These are phyloP conservation scores for Danio kyathit DNA, from an alignment of 2,797 vertebrate genomes.

Conservation along the genomic window DNA sequence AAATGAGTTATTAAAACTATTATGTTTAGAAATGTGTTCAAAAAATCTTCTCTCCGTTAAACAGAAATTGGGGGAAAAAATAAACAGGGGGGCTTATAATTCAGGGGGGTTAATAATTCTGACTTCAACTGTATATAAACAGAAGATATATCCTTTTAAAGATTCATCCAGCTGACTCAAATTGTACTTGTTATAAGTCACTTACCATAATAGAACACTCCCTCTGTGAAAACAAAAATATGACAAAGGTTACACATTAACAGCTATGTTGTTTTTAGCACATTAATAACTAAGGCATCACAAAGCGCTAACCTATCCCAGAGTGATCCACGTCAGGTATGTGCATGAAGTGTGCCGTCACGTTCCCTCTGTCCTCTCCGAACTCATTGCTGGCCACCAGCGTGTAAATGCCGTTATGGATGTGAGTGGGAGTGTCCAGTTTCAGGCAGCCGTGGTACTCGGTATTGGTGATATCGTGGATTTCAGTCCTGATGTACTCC, in stretches of 20 bases:
- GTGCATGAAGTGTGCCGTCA: conserved; percentile 91
- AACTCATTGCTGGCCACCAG: conserved; percentile 90
- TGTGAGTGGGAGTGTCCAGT: conserved; percentile 93
- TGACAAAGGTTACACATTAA: neutral
- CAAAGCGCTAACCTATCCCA: conserved; percentile 57
- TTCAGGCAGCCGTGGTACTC: conserved; percentile 97
- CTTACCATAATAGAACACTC: conserved; percentile 57
- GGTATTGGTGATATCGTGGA: conserved; percentile 86
- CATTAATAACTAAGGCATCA: neutral
- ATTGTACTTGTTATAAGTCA: neutral
- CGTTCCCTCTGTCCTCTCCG: conserved; percentile 87
- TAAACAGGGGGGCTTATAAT: no score
- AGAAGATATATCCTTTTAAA: neutral
- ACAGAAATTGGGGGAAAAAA: no score
- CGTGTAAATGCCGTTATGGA: conserved; percentile 94
- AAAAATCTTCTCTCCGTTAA: no score
- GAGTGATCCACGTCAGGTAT: conserved; percentile 80
- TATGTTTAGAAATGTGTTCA: no score
- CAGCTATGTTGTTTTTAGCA: neutral
- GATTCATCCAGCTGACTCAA: neutral
- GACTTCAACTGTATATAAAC: no score
- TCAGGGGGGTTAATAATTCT: no score
- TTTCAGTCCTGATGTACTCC: conserved; percentile 90
- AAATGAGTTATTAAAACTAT: no score
- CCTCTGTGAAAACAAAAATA: conserved; percentile 45